A percentile compares a stretch with the other conserved stretches of the same genome.
These are phyloP conservation scores for Lasioglossum baleicum DNA, from an alignment of 1,140 invertebrate species.

Conservation along the genomic window DNA sequence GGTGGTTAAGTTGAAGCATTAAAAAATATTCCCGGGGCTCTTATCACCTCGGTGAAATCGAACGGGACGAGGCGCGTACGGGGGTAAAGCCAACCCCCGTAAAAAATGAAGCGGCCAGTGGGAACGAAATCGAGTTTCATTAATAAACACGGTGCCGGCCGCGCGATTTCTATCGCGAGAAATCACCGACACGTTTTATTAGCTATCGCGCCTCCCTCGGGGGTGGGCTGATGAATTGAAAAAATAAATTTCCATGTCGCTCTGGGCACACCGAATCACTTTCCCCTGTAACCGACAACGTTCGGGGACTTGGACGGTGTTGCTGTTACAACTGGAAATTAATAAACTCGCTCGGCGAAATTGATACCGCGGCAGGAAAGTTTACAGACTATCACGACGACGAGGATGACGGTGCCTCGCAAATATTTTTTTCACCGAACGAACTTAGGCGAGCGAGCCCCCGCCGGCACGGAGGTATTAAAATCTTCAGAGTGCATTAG, in stretches of 20 bases:
- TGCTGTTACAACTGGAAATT: no score
- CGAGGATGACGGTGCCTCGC: no score
- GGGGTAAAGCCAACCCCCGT: neutral
- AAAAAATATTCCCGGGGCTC: neutral
- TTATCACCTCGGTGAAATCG: neutral
- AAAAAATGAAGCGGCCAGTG: neutral
- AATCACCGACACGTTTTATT: conserved; percentile 14
- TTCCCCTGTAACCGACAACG: no score
- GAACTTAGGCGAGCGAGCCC: no score
- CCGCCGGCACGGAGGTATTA: no score
- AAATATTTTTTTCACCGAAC: no score
- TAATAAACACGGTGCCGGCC: conserved; percentile 1
- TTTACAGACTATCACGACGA: no score
- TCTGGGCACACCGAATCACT: neutral
- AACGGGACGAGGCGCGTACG: neutral
- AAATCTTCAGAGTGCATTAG: neutral
- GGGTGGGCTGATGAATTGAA: neutral
- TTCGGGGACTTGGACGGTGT: no score
- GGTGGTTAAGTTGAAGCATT: neutral
- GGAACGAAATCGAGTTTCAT: conserved; percentile 16
- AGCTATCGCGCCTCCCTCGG: neutral
- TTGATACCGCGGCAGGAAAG: no score
- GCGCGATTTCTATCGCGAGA: neutral
- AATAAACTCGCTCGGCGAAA: no score
- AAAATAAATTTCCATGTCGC: neutral